These are phyloP conservation scores for Agrochola lota DNA, from an alignment of 2,888 invertebrate genomes.

Conservation along the genomic window DNA sequence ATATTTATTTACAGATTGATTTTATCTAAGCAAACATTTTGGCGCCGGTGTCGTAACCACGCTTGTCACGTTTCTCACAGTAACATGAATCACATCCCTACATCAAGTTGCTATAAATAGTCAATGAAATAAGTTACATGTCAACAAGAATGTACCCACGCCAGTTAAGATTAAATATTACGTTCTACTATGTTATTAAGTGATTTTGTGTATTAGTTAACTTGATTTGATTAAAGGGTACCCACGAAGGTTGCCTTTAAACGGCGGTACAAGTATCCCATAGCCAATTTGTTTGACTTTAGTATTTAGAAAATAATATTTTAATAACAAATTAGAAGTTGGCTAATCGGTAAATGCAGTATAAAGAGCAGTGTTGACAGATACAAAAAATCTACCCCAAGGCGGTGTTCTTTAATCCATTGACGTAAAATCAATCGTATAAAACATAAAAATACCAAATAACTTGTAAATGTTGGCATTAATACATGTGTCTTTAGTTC, in stretches of 20 bases:
- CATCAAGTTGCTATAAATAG: conserved; percentile 54
- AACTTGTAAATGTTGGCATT: neutral
- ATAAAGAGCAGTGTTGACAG: conserved; percentile 13
- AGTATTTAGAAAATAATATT: conserved; percentile 33
- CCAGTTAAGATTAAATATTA: conserved; percentile 49
- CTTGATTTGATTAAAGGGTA: conserved; percentile 52
- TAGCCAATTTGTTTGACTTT: conserved; percentile 46
- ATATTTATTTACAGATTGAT: conserved; percentile 9
- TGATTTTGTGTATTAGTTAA: conserved; percentile 56
- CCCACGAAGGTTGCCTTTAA: conserved; percentile 53
- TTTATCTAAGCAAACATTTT: conserved; percentile 29
- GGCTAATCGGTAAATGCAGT: conserved; percentile 27
- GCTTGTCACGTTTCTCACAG: conserved; percentile 35
- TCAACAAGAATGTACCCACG: conserved; percentile 42
- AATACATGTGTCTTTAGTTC: neutral
- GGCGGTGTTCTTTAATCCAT: conserved; percentile 11
- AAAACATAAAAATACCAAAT: neutral
- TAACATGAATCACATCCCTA: conserved; percentile 54
- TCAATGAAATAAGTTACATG: conserved; percentile 47
- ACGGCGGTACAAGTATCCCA: conserved; percentile 43
- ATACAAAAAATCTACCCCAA: conserved; percentile 16
- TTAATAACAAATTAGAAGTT: conserved; percentile 42
- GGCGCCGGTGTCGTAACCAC: conserved; percentile 50
- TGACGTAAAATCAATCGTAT: conserved; percentile 7
- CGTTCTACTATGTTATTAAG: conserved; percentile 56